phyloP scores from a whole-genome alignment of 2,888 invertebrate species.

The Marronus borbonicus region DNA sequence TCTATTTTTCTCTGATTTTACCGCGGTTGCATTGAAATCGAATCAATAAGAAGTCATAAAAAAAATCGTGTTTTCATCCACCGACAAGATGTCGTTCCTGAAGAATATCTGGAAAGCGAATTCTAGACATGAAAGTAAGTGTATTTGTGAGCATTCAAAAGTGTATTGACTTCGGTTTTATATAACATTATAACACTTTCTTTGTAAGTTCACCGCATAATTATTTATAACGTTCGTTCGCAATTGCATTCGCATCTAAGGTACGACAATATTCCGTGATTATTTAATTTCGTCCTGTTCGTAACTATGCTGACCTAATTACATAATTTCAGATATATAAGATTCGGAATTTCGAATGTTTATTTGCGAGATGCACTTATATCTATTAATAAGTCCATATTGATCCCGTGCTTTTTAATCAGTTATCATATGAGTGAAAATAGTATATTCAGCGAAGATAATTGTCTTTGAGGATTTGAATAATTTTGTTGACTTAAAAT shows the following conservation, averaged over 20 bases:
- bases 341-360: conserved; percentile 4
- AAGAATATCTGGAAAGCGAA: conserved; percentile 79
- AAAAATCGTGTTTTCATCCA: conserved; percentile 14
- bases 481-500: conserved; percentile 10
- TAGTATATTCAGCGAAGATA: neutral
- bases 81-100: conserved; percentile 73
- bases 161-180: conserved; percentile 29
- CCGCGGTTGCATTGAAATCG: neutral
- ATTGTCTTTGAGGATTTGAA: conserved; percentile 11
- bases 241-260: too few relatives aligned
- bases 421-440: conserved; percentile 13
- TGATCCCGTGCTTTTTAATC: neutral
- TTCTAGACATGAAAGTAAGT: conserved; percentile 81
- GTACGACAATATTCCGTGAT: too few relatives aligned
- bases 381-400: conserved; percentile 13
- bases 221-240: neutral
- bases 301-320: conserved; percentile 16
- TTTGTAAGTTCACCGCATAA: conserved; percentile 17
- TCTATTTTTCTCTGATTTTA: neutral
- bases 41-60: neutral
- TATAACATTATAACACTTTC: conserved; percentile 30
- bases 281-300: conserved; percentile 2
- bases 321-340: neutral
- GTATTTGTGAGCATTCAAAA: conserved; percentile 33
- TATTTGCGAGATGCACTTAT: conserved; percentile 14